These are phyloP conservation scores for Psophia crepitans DNA, from an alignment of 2,113 vertebrate genomes.

Conservation along the genomic window DNA sequence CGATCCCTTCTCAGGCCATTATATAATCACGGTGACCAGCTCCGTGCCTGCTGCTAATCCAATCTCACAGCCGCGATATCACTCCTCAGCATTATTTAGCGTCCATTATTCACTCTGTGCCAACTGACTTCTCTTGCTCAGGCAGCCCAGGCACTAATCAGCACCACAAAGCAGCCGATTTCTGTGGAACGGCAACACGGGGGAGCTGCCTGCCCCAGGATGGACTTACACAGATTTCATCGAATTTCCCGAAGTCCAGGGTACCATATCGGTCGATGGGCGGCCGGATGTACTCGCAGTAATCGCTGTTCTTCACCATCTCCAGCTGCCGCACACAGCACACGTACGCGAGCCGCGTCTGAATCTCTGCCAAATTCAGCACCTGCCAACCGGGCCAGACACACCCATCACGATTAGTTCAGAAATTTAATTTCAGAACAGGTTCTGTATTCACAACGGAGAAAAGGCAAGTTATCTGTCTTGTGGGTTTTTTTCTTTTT, in stretches of 20 bases:
- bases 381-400: constrained; percentile 72
- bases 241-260: constrained; percentile 90
- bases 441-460: not conserved
- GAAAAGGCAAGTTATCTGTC: not conserved
- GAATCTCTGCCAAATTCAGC: constrained; percentile 95
- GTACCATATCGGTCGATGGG: constrained; percentile 90
- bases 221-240: constrained; percentile 90
- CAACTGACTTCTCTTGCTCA: not conserved
- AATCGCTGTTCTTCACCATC: constrained; percentile 86
- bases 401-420: not conserved
- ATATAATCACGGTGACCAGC: not conserved
- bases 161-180: not conserved
- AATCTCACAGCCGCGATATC: not conserved
- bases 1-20: not conserved
- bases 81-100: not conserved
- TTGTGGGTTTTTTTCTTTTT: too few species aligned
- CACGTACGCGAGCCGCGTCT: constrained; percentile 90
- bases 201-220: not conserved
- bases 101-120: not conserved
- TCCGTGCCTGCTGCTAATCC: not conserved
- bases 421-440: not conserved
- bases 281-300: constrained; percentile 92
- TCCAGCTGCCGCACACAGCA: constrained; percentile 94
- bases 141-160: not conserved
- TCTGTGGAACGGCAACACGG: accelerated